Evolutionary conservation across 1,140 invertebrate species (phyloP).

Genomic region (Lepidurus arcticus): DNA sequence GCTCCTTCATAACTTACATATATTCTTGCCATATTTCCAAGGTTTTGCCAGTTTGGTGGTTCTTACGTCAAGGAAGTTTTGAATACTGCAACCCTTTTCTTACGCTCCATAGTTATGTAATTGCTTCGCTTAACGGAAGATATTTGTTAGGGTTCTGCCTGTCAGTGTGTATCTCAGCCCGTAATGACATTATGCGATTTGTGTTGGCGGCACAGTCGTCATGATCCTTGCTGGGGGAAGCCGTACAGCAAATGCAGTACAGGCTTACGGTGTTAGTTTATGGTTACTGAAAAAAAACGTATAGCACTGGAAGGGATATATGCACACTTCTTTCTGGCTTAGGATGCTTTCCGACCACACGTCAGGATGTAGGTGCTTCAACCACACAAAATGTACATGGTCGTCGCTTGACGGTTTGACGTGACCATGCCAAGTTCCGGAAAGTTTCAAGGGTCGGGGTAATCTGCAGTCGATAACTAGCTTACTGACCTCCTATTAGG

Average conservation of each 20-base stretch:
- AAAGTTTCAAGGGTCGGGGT: neutral
- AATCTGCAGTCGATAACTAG: neutral
- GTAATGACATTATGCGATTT: constrained; percentile 19
- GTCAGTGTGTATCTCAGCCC: neutral
- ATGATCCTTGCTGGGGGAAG: neutral
- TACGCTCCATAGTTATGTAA: neutral
- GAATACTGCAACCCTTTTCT: neutral
- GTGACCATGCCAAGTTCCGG: neutral
- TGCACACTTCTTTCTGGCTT: too few relatives aligned
- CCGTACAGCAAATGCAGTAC: neutral
- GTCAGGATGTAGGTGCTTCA: neutral
- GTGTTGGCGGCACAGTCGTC: constrained; percentile 16
- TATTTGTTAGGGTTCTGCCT: constrained; percentile 19
- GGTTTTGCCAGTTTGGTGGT: neutral
- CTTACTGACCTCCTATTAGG: neutral
- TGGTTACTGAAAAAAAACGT: neutral
- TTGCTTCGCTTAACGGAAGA: neutral
- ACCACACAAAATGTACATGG: neutral
- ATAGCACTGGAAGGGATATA: too few relatives aligned
- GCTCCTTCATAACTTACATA: neutral
- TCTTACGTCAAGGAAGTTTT: neutral
- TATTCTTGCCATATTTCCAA: neutral
- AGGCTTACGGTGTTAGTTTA: constrained; percentile 8
- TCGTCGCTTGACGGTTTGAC: neutral
- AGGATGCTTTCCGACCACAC: neutral